phyloP scores from a whole-genome alignment of 1,140 invertebrate species.

The Phocides pigmalion region DNA sequence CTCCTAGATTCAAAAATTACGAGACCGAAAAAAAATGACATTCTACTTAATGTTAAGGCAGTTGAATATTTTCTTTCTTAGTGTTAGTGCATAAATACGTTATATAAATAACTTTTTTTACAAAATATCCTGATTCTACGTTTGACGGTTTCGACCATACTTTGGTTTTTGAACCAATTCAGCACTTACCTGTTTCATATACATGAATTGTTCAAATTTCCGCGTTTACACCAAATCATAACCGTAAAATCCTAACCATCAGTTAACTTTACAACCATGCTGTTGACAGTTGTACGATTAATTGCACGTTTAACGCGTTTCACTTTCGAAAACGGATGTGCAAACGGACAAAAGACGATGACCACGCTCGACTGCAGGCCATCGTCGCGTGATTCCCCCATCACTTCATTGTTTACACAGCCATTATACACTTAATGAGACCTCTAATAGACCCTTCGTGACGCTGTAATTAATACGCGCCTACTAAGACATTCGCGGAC shows the following conservation, averaged over 20 bases:
- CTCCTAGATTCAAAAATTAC: too few species aligned
- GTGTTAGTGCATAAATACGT: too few species aligned
- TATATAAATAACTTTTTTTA: too few species aligned
- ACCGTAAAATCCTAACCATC: background rate
- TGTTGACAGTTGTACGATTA: conserved; percentile 39
- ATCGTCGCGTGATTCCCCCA: conserved; percentile 69
- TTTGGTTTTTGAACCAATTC: too few species aligned
- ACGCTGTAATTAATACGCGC: conserved; percentile 61
- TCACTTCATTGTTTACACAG: conserved; percentile 65
- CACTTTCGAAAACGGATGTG: conserved; percentile 57
- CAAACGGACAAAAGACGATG: conserved; percentile 48
- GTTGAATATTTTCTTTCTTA: too few species aligned
- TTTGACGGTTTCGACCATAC: too few species aligned
- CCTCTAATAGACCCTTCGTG: conserved; percentile 58
- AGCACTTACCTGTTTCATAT: too few species aligned
- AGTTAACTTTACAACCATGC: background rate
- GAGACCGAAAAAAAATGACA: too few species aligned
- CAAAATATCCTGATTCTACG: too few species aligned
- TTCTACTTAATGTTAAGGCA: too few species aligned
- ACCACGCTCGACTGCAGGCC: conserved; percentile 58
- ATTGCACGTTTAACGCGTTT: conserved; percentile 58
- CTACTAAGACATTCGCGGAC: conserved; percentile 8
- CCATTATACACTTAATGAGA: conserved; percentile 67
- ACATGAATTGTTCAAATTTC: too few species aligned
- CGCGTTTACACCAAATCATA: background rate